Evolutionary conservation across 2,888 invertebrate species (phyloP).

Genomic region (Odontocolon sp.): DNA sequence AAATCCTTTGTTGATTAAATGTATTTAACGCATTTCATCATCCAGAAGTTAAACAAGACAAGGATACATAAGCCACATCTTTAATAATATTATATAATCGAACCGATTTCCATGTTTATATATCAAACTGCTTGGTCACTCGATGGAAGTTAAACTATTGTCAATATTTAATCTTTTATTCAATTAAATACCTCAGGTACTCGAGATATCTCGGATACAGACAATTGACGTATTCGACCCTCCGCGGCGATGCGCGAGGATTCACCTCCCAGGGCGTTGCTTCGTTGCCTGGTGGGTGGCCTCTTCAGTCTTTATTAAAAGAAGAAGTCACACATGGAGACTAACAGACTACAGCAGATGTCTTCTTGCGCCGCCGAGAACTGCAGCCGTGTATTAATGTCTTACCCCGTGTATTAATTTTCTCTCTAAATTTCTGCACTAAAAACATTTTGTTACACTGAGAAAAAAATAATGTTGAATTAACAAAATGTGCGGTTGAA

Average conservation of each 20-base stretch:
- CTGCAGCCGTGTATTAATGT: constrained; percentile 27
- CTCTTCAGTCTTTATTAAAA: constrained; percentile 48
- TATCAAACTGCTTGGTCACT: no score
- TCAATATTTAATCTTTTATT: neutral
- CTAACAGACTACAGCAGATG: neutral
- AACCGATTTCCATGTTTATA: no score
- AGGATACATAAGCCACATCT: no score
- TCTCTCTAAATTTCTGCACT: neutral
- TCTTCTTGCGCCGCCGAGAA: neutral
- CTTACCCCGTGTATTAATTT: neutral
- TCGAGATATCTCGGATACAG: constrained; percentile 22
- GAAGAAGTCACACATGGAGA: constrained; percentile 14
- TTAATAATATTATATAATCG: no score
- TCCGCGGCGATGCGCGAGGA: constrained; percentile 43
- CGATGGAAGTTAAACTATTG: no score
- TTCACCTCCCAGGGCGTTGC: constrained; percentile 55
- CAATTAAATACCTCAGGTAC: neutral
- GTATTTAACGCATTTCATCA: neutral
- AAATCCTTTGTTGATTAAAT: no score
- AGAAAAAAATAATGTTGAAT: no score
- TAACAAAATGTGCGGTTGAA: no score
- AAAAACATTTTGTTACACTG: neutral
- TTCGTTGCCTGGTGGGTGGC: constrained; percentile 45
- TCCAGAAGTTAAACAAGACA: no score
- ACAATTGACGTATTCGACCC: constrained; percentile 49